phyloP scores from a whole-genome alignment of 2,888 invertebrate species.

The Drosophila austrosaltans region DNA sequence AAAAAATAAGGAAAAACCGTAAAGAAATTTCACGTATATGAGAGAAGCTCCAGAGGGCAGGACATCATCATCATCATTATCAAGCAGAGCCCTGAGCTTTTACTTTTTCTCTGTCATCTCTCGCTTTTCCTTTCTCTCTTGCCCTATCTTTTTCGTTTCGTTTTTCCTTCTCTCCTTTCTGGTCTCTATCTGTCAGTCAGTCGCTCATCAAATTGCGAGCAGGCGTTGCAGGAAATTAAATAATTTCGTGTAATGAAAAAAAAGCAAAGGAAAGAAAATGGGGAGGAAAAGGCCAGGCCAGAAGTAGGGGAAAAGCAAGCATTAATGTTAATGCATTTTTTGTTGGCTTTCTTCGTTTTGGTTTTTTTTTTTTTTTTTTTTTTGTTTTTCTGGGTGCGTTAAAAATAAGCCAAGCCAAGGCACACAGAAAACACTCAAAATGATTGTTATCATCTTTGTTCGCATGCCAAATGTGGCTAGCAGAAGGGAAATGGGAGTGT shows the following conservation, averaged over 20 bases:
- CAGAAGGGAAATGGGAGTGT: conserved; percentile 8
- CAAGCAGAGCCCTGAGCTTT: conserved; percentile 2
- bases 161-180: conserved; percentile 2
- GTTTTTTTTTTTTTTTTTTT: not conserved
- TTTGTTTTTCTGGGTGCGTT: conserved; percentile 19
- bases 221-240: conserved; percentile 77
- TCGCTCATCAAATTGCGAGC: conserved; percentile 72
- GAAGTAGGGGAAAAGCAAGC: conserved; percentile 18
- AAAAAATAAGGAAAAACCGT: conserved; percentile 33
- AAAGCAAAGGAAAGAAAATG: conserved; percentile 18
- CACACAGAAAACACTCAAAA: conserved; percentile 75
- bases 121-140: no score
- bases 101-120: conserved; percentile 5
- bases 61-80: conserved; percentile 37
- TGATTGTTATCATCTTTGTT: conserved; percentile 69
- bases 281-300: not conserved
- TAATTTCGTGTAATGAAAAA: conserved; percentile 71
- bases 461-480: conserved; percentile 16
- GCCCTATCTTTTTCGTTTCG: no score
- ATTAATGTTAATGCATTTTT: conserved; percentile 73
- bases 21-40: conserved; percentile 53
- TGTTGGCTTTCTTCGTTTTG: conserved; percentile 21
- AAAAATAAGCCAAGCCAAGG: conserved; percentile 19
- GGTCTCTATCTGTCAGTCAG: conserved; percentile 43
- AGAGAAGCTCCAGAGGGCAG: conserved; percentile 40